Percentiles rank a stretch among this genome's conserved stretches.
These are phyloP conservation scores for Gonioctena quinquepunctata DNA, from an alignment of 1,140 invertebrate genomes.

Conservation along the genomic window DNA sequence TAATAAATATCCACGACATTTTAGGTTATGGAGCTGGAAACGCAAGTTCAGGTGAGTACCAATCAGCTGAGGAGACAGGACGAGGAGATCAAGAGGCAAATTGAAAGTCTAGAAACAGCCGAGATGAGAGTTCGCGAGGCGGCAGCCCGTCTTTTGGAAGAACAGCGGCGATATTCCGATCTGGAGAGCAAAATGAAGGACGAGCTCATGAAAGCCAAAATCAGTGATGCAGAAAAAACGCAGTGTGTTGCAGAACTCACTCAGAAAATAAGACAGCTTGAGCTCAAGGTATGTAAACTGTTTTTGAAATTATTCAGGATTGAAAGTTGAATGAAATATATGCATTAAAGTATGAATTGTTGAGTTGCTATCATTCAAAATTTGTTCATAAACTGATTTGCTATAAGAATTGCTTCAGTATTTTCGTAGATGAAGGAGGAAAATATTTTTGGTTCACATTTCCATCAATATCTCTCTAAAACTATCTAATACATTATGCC, in stretches of 20 bases:
- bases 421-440: too few species aligned
- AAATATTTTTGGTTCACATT: too few species aligned
- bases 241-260: conserved; percentile 93
- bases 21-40: conserved; percentile 95
- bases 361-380: too few species aligned
- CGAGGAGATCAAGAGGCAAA: conserved; percentile 85
- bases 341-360: too few species aligned
- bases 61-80: conserved; percentile 94
- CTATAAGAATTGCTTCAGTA: too few species aligned
- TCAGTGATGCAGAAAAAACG: conserved; percentile 91
- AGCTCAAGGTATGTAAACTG: conserved; percentile 75
- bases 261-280: conserved; percentile 91
- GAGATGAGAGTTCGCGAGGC: conserved; percentile 76
- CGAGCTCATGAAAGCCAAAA: conserved; percentile 90
- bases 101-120: conserved; percentile 75
- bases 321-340: too few species aligned
- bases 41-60: conserved; percentile 92
- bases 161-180: conserved; percentile 81
- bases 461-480: too few species aligned
- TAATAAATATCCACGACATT: conserved; percentile 17
- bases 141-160: conserved; percentile 77
- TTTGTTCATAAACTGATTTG: too few species aligned
- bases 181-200: conserved; percentile 92
- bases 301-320: too few species aligned
- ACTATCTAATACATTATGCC: too few species aligned